These are phyloP conservation scores for Sinonovacula constricta DNA, from an alignment of 1,140 invertebrate genomes.

Conservation along the genomic window DNA sequence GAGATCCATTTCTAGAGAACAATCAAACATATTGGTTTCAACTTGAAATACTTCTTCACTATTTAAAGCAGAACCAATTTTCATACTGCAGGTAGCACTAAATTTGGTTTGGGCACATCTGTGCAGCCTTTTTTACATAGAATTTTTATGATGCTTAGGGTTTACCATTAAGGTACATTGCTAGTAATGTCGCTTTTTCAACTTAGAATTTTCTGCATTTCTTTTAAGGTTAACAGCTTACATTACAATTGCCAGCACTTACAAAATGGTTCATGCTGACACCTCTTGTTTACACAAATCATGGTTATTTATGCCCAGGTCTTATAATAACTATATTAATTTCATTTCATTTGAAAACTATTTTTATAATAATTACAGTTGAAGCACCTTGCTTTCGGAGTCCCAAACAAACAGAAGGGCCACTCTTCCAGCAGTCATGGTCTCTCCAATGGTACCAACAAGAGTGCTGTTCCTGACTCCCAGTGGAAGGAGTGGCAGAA, in stretches of 20 bases:
- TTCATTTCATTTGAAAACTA: neutral
- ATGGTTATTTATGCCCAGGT: neutral
- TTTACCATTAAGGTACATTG: too few relatives aligned
- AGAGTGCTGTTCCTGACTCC: neutral
- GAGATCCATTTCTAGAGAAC: too few relatives aligned
- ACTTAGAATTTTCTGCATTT: neutral
- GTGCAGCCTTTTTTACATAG: too few relatives aligned
- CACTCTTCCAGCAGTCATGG: neutral
- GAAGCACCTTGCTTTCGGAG: slow-evolving; percentile 43
- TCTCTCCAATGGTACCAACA: slow-evolving; percentile 12
- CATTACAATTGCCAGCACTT: neutral
- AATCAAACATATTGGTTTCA: too few relatives aligned
- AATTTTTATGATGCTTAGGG: too few relatives aligned
- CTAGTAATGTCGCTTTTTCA: too few relatives aligned
- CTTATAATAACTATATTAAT: neutral
- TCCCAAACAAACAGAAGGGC: slow-evolving; percentile 6
- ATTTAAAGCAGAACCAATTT: too few relatives aligned
- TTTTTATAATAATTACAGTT: slow-evolving; percentile 12
- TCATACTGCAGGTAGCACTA: too few relatives aligned
- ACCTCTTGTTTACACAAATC: neutral
- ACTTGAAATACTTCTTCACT: too few relatives aligned
- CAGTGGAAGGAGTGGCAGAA: slow-evolving; percentile 52
- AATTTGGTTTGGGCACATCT: too few relatives aligned
- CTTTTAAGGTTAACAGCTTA: neutral
- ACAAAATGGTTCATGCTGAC: neutral